Percentiles rank a stretch among this genome's conserved stretches.
phyloP scores from a whole-genome alignment of 2,888 invertebrate genomes.

The Drosophila siamana region DNA sequence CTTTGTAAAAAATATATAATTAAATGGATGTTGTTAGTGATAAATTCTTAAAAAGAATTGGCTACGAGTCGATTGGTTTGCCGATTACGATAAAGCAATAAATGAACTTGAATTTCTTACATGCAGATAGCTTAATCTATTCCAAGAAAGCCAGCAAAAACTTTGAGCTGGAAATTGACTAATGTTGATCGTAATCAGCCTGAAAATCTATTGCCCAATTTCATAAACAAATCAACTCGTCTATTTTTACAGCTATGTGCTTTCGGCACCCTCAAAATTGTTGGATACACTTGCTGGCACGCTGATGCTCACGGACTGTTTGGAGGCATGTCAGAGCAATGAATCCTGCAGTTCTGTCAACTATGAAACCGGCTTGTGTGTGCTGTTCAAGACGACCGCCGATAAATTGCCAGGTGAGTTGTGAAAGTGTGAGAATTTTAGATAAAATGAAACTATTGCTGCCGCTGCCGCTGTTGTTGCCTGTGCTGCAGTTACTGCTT shows the following conservation, averaged over 20 bases:
- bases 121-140: not conserved
- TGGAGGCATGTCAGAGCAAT: slow-evolving; percentile 96
- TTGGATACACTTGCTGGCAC: slow-evolving; percentile 96
- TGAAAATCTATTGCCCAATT: slow-evolving; percentile 6
- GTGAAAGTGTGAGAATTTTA: slow-evolving; percentile 76
- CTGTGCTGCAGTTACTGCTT: slow-evolving; percentile 25
- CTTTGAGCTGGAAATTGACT: not conserved
- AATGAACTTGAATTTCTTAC: not conserved
- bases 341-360: slow-evolving; percentile 96
- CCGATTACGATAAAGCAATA: not conserved
- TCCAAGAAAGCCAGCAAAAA: not conserved
- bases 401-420: slow-evolving; percentile 94
- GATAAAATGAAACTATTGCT: slow-evolving; percentile 26
- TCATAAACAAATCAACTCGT: slow-evolving; percentile 10
- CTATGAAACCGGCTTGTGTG: slow-evolving; percentile 97
- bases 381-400: slow-evolving; percentile 95
- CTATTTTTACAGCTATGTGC: slow-evolving; percentile 89
- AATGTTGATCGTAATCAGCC: not conserved
- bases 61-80: not conserved
- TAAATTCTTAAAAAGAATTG: not conserved
- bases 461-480: slow-evolving; percentile 27
- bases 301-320: slow-evolving; percentile 96
- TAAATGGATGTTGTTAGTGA: not conserved
- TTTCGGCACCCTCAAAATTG: slow-evolving; percentile 95
- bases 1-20: not conserved